Conservation (phyloP, 2,888 invertebrate genomes). For the Cheilosia soror region DNA sequence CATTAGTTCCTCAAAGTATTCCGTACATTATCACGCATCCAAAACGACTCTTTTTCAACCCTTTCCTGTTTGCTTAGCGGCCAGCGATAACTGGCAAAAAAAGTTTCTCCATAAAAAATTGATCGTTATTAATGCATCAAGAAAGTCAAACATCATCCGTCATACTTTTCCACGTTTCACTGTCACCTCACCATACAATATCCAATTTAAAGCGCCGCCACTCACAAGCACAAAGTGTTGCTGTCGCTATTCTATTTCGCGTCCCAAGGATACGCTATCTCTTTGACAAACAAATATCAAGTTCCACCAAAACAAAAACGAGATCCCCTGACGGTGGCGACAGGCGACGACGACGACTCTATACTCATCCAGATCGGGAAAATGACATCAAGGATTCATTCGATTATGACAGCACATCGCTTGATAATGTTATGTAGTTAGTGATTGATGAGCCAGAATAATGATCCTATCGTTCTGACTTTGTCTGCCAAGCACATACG, state of each 20-base stretch:
- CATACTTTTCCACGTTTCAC: constrained; percentile 28
- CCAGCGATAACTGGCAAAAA: no score
- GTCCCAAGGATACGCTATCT: constrained; percentile 17
- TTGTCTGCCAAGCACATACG: constrained; percentile 53
- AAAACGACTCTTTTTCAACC: no score
- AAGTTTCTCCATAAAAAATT: constrained; percentile 10
- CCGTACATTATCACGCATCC: no score
- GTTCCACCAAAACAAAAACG: constrained; percentile 23
- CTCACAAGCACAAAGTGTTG: constrained; percentile 20
- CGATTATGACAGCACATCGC: constrained; percentile 75
- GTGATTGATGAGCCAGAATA: constrained; percentile 77
- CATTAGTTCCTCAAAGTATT: no score
- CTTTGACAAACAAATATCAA: constrained; percentile 58
- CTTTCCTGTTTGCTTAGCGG: no score
- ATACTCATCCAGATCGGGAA: constrained; percentile 37
- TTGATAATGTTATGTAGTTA: constrained; percentile 76
- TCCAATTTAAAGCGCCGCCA: constrained; percentile 22
- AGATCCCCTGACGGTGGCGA: constrained; percentile 10
- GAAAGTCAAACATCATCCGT: constrained; percentile 53
- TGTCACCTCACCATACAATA: constrained; percentile 25
- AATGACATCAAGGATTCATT: constrained; percentile 74
- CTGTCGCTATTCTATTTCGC: background rate
- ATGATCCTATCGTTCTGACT: constrained; percentile 74
- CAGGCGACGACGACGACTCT: background rate
- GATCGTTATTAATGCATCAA: constrained; percentile 58